Percentiles rank a stretch among this genome's conserved stretches.
phyloP scores from a whole-genome alignment of 2,113 vertebrate genomes.

The Cavia porcellus region DNA sequence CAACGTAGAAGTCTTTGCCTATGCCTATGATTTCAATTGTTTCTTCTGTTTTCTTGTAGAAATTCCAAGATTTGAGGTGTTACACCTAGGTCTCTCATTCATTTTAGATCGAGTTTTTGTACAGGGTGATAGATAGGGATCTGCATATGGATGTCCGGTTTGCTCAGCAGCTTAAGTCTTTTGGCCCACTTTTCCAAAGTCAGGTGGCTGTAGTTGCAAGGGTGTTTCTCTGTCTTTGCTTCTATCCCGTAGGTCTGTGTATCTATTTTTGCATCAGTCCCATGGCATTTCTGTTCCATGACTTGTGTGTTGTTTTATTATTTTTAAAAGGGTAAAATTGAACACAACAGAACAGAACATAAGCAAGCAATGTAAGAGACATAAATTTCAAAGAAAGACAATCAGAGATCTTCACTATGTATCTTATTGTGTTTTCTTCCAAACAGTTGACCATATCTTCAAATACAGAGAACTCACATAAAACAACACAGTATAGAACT shows the following conservation, averaged over 20 bases:
- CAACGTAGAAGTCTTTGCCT: not conserved
- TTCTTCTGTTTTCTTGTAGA: not conserved
- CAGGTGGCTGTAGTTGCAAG: not conserved
- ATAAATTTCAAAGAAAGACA: too few relatives aligned
- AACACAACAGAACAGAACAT: too few relatives aligned
- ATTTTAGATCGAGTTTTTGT: not conserved
- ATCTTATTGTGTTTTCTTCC: too few relatives aligned
- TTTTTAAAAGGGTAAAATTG: too few relatives aligned
- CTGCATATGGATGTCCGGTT: not conserved
- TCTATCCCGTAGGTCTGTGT: too few relatives aligned
- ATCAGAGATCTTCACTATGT: too few relatives aligned
- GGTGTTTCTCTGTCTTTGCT: not conserved
- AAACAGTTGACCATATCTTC: too few relatives aligned
- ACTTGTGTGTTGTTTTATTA: not conserved
- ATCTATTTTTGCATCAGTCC: too few relatives aligned
- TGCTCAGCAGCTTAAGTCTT: not conserved
- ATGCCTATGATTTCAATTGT: not conserved
- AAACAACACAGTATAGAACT: too few relatives aligned
- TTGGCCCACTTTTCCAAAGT: not conserved
- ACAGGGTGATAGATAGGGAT: too few relatives aligned
- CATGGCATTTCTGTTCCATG: not conserved
- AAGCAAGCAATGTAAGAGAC: too few relatives aligned
- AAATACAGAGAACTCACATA: too few relatives aligned
- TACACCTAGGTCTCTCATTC: not conserved
- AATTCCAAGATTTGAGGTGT: not conserved